Conservation (phyloP, 23 tunicate species). For the Trididemnum miniatum region DNA sequence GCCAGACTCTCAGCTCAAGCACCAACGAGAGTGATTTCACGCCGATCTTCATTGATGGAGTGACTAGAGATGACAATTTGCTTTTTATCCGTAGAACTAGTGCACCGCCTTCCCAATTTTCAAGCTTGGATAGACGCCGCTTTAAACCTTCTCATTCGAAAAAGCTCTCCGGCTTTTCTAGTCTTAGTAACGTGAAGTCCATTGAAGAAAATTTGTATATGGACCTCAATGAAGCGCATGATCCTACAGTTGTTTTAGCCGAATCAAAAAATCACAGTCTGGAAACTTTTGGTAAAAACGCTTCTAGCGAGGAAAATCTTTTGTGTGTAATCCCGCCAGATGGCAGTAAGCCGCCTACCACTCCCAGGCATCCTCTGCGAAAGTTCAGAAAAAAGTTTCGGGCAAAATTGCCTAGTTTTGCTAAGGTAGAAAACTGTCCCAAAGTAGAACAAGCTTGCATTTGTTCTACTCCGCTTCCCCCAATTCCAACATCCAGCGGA, state of each 20-base stretch:
- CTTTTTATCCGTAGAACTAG: not conserved
- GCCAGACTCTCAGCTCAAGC: not conserved
- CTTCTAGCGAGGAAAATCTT: not conserved
- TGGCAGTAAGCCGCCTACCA: not conserved
- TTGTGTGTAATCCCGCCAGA: not conserved
- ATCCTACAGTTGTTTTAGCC: not conserved
- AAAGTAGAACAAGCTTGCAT: constrained; percentile 14
- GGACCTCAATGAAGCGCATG: constrained; percentile 24
- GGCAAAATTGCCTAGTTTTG: not conserved
- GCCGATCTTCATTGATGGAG: not conserved
- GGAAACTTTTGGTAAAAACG: not conserved
- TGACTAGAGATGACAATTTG: constrained; percentile 4
- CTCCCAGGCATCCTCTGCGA: not conserved
- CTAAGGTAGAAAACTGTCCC: not conserved
- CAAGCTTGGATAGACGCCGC: constrained; percentile 30
- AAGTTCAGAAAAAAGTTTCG: no score
- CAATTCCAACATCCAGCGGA: not conserved
- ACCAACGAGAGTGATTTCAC: not conserved
- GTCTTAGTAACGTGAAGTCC: not conserved
- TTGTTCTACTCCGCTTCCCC: not conserved
- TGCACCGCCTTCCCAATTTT: constrained; percentile 33
- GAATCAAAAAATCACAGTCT: not conserved
- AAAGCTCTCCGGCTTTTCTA: not conserved
- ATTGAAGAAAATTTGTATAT: constrained; percentile 41
- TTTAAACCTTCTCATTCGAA: not conserved